A percentile compares a stretch with the other conserved stretches of the same genome.
phyloP scores from a whole-genome alignment of 1,140 invertebrate genomes.

The Saccostrea glomerata region DNA sequence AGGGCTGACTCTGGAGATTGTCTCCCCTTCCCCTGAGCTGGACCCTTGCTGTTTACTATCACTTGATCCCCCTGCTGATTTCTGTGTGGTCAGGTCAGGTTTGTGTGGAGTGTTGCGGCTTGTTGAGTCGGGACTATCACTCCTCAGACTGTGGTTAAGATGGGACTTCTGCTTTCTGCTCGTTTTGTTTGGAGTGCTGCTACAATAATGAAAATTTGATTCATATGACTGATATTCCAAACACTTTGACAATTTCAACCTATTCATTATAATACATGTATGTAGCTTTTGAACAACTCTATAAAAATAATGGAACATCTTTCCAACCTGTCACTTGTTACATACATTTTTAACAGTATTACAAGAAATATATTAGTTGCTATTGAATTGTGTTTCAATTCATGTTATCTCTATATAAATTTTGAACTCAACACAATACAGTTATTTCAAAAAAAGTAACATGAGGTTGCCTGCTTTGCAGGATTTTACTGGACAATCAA shows the following conservation, averaged over 20 bases:
- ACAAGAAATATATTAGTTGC: too few relatives aligned
- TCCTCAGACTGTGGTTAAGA: neutral
- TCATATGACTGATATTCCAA: neutral
- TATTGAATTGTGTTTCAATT: too few relatives aligned
- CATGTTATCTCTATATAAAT: too few relatives aligned
- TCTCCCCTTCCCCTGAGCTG: neutral
- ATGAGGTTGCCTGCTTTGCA: too few relatives aligned
- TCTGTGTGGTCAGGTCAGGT: neutral
- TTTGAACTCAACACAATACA: too few relatives aligned
- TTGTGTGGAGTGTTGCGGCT: conserved; percentile 41
- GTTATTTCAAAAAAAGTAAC: too few relatives aligned
- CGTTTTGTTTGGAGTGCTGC: neutral
- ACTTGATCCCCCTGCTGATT: neutral
- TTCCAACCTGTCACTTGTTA: too few relatives aligned
- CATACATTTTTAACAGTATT: too few relatives aligned
- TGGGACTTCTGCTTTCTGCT: neutral
- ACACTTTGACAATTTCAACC: neutral
- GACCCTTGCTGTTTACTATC: neutral
- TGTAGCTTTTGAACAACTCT: too few relatives aligned
- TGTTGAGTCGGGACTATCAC: conserved; percentile 44
- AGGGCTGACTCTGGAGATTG: neutral
- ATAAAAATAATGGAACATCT: too few relatives aligned
- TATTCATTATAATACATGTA: neutral
- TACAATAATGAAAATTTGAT: neutral
- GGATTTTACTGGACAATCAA: too few relatives aligned